Conservation (phyloP, 2,888 invertebrate species). For the Blastobasis adustella region DNA sequence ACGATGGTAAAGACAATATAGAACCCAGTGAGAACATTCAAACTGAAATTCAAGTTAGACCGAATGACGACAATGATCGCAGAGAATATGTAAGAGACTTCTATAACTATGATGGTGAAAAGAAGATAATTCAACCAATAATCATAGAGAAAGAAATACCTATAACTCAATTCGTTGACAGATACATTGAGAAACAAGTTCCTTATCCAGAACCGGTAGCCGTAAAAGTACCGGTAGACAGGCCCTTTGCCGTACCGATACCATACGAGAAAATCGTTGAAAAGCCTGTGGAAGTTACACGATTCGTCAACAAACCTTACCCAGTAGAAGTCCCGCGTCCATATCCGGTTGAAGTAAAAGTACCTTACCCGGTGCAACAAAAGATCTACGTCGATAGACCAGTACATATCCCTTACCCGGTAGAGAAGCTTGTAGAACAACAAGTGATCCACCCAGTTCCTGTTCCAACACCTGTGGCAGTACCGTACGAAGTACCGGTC, state of each 20-base stretch:
- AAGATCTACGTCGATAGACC: slow-evolving; percentile 69
- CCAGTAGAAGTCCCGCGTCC: slow-evolving; percentile 70
- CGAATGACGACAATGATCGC: slow-evolving; percentile 35
- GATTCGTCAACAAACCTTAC: slow-evolving; percentile 74
- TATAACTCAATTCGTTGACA: slow-evolving; percentile 58
- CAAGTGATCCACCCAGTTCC: slow-evolving; percentile 52
- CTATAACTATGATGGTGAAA: slow-evolving; percentile 26
- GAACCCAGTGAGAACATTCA: slow-evolving; percentile 50
- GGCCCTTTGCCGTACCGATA: slow-evolving; percentile 58
- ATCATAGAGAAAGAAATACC: slow-evolving; percentile 65
- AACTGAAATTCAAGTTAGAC: slow-evolving; percentile 39
- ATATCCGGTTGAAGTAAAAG: slow-evolving; percentile 70
- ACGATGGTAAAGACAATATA: slow-evolving; percentile 37
- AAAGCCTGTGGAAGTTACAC: slow-evolving; percentile 67
- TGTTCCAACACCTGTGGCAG: slow-evolving; percentile 58
- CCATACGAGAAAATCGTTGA: slow-evolving; percentile 70
- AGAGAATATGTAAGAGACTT: slow-evolving; percentile 38
- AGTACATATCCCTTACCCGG: slow-evolving; percentile 61
- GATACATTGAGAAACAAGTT: slow-evolving; percentile 60
- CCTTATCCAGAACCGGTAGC: slow-evolving; percentile 54
- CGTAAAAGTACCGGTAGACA: slow-evolving; percentile 51
- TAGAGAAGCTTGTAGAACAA: slow-evolving; percentile 72
- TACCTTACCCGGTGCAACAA: slow-evolving; percentile 66
- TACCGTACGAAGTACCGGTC: slow-evolving; percentile 50
- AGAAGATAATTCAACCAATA: slow-evolving; percentile 59